These are phyloP conservation scores for Andrena chrysosceles DNA, from an alignment of 2,888 invertebrate species.

Conservation along the genomic window DNA sequence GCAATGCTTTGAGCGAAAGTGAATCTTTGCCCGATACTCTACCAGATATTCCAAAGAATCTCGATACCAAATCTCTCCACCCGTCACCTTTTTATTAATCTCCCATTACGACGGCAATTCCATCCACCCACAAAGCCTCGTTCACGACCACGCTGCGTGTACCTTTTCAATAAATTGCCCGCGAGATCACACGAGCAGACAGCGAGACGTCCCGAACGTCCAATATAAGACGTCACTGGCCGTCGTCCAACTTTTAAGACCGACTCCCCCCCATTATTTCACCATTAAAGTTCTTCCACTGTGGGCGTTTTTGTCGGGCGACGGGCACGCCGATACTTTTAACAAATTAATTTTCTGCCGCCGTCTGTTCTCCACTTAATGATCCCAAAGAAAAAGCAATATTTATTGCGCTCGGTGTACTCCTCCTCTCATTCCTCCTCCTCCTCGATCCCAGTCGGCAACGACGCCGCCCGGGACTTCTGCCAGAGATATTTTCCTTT, in stretches of 20 bases:
- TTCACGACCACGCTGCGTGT: background rate
- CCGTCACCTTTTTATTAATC: too few relatives aligned
- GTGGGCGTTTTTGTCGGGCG: slow-evolving; percentile 40
- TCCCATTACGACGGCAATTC: too few relatives aligned
- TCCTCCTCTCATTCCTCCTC: slow-evolving; percentile 41
- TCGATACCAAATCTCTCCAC: too few relatives aligned
- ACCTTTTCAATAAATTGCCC: slow-evolving; percentile 23
- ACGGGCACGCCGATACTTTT: slow-evolving; percentile 71
- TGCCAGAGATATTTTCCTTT: slow-evolving; percentile 69
- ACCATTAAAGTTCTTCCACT: slow-evolving; percentile 75
- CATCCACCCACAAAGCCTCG: too few relatives aligned
- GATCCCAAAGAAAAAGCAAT: slow-evolving; percentile 73
- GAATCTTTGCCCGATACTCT: too few relatives aligned
- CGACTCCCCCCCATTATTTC: slow-evolving; percentile 72
- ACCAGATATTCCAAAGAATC: too few relatives aligned
- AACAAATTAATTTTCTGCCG: slow-evolving; percentile 78
- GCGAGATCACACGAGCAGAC: background rate
- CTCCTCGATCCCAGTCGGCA: slow-evolving; percentile 32
- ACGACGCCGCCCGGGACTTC: slow-evolving; percentile 58
- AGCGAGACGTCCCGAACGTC: slow-evolving; percentile 47
- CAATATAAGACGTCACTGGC: slow-evolving; percentile 72
- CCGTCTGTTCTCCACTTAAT: slow-evolving; percentile 76
- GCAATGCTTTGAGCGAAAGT: too few relatives aligned
- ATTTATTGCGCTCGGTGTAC: slow-evolving; percentile 69
- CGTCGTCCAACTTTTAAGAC: slow-evolving; percentile 73